phyloP scores from a whole-genome alignment of 2,113 vertebrate genomes.

The Archocentrus centrarchus region DNA sequence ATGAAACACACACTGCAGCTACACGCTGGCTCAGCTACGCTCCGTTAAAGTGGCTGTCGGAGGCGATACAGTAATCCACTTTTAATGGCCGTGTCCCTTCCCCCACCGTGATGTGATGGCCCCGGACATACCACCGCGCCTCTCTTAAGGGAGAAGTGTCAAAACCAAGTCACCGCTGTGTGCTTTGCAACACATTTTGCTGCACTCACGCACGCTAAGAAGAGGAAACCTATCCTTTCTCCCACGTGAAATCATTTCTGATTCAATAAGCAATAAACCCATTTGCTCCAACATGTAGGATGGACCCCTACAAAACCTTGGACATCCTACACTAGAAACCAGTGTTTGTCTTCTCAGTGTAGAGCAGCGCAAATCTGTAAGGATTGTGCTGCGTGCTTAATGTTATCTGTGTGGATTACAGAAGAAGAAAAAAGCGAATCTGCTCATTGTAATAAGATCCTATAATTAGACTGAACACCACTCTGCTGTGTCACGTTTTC shows the following conservation, averaged over 20 bases:
- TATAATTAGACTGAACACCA: constrained; percentile 48
- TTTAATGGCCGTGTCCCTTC: constrained; percentile 74
- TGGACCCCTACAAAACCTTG: not conserved
- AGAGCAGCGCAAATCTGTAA: constrained; percentile 42
- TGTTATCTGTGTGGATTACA: constrained; percentile 61
- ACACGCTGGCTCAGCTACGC: constrained; percentile 66
- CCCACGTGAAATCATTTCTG: constrained; percentile 2
- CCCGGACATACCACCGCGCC: constrained; percentile 56
- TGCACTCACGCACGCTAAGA: constrained; percentile 46
- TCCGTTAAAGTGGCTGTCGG: constrained; percentile 73
- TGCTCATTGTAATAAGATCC: constrained; percentile 37
- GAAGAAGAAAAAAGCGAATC: constrained; percentile 29
- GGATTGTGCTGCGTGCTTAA: constrained; percentile 47
- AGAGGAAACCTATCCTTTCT: constrained; percentile 11
- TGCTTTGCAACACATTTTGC: constrained; percentile 45
- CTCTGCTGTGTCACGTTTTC: constrained; percentile 15
- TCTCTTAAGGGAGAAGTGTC: constrained; percentile 71
- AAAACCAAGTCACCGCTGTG: constrained; percentile 53
- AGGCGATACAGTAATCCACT: constrained; percentile 75
- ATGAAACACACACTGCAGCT: constrained; percentile 57
- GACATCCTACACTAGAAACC: constrained; percentile 24
- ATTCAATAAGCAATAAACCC: constrained; percentile 2
- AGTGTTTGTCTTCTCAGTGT: constrained; percentile 37
- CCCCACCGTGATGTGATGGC: constrained; percentile 67
- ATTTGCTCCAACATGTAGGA: not conserved